These are phyloP conservation scores for Callorhinus ursinus DNA, from an alignment of 2,113 vertebrate genomes.

Conservation along the genomic window DNA sequence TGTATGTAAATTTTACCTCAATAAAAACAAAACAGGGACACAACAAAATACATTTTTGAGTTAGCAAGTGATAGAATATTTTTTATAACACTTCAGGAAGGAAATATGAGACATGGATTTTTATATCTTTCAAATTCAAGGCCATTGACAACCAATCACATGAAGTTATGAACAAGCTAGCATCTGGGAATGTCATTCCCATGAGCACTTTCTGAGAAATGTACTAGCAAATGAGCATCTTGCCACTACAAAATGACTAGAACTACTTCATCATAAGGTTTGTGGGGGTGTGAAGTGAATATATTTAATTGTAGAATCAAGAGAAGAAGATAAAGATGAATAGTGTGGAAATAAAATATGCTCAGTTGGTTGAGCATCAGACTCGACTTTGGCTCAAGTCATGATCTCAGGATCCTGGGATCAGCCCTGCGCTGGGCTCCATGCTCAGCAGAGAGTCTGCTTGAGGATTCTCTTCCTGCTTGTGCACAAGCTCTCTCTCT, in stretches of 20 bases:
- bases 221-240: background rate
- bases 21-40: background rate
- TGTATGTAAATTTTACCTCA: background rate
- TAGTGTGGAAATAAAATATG: background rate
- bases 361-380: background rate
- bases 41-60: background rate
- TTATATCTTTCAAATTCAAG: background rate
- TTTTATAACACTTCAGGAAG: background rate
- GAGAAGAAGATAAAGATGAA: background rate
- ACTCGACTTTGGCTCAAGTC: background rate
- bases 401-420: background rate
- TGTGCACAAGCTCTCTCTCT: background rate
- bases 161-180: background rate
- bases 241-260: background rate
- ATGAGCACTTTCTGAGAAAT: background rate
- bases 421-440: background rate
- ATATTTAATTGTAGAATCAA: background rate
- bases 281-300: background rate
- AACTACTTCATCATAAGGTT: background rate
- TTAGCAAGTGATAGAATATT: background rate
- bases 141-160: background rate
- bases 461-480: background rate
- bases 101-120: background rate
- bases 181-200: background rate
- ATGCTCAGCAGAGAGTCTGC: background rate